Base-by-base conservation (phyloP, 2,888 invertebrate genomes). In the Plebejus anna region DNA sequence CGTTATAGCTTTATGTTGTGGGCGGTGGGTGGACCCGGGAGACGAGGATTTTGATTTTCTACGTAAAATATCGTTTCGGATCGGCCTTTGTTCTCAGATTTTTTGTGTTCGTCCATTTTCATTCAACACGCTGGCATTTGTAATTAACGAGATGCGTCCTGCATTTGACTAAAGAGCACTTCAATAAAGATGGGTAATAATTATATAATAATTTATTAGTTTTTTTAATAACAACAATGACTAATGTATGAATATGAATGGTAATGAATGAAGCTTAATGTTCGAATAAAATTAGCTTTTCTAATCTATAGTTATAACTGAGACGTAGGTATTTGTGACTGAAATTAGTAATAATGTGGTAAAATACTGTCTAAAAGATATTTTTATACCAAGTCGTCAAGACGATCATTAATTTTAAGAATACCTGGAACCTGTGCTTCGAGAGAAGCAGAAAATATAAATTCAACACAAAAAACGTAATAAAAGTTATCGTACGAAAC, bases 1-100 rank as follows among this genome's bases (percentile, higher is more conserved):
- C 85, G 83, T 86, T 85, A 85, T 84, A 87, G 89, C 88, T 87
- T 90, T 66, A 88, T 90, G 89, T 90, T 88, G 88, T 89, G 85
- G 86, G 87, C 83, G 84, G 87, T 79, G 86, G 85, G 84, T 82
- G 83, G 78, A 79, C 76, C 36, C 59, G 83, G 80, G 80, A 80
- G 78, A 13, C 78, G 81, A 78, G 81, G 84, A 88, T 91, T 90
- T 91, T 90, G 79, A 80, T 81, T 82, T 88, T 84, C 82, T 83
- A 85, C 82, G 82, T 84, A 87, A 87, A 86, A 82, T 86, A 85
- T 83, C 83, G 82, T 86, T 87, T 88, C 86, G 85, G 84, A 86
- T 85, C 85, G 83, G 83, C 84, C 86, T 86, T 87, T 88, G 84
- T 86, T 84, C 82, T 61, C 70, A 77, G 72, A 75, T 75, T 70